A percentile compares a stretch with the other conserved stretches of the same genome.
These are phyloP conservation scores for Asarcornis scutulata DNA, from an alignment of 2,113 vertebrate species.

Conservation along the genomic window DNA sequence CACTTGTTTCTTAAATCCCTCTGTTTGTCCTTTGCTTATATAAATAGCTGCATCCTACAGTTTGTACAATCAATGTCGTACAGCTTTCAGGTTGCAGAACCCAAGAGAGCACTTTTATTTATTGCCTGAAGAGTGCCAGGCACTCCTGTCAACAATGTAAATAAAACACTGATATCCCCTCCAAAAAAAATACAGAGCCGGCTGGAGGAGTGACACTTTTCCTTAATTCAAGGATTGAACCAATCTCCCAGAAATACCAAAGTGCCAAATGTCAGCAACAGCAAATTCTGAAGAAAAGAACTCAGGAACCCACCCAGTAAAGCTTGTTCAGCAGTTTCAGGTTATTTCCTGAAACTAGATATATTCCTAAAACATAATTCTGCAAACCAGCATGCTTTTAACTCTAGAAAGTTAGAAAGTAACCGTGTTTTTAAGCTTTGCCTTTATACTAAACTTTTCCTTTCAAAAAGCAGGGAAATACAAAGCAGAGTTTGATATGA, in stretches of 20 bases:
- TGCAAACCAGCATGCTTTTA: neutral
- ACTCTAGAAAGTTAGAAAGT: neutral
- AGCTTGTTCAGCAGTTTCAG: neutral
- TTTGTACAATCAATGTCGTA: rapidly evolving
- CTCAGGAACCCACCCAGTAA: neutral
- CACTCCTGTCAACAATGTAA: neutral
- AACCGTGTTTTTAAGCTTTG: neutral
- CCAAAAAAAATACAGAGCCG: neutral
- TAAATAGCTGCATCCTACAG: rapidly evolving
- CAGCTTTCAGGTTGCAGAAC: neutral
- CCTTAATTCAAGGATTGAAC: neutral
- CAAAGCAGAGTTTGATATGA: neutral
- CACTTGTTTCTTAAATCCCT: neutral
- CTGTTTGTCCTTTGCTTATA: rapidly evolving
- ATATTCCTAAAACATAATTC: neutral
- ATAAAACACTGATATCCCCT: neutral
- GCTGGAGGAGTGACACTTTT: neutral
- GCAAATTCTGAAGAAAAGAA: neutral
- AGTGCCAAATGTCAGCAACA: neutral
- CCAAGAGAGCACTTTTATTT: rapidly evolving
- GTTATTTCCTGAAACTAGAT: neutral
- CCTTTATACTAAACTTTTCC: neutral
- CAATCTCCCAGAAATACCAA: rapidly evolving
- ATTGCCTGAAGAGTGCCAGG: neutral
- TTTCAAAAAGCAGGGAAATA: neutral